Conservation (phyloP, 2,888 invertebrate species). For the Aphodius sticticus region DNA sequence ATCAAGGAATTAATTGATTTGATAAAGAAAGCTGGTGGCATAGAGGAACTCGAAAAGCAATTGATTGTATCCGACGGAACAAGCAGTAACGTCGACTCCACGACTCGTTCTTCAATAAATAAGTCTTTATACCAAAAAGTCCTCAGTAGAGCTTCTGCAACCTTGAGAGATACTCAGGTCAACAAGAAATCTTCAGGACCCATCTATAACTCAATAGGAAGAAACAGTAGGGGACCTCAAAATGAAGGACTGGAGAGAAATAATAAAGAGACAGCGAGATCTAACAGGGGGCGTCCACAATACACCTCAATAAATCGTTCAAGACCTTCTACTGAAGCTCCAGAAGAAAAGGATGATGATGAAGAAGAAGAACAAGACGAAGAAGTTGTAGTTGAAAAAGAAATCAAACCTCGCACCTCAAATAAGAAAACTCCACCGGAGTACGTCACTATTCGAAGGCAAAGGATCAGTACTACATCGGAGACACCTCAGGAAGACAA, state of each 20-base stretch:
- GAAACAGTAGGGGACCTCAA: constrained; percentile 69
- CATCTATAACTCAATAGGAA: constrained; percentile 58
- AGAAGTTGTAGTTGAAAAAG: constrained; percentile 40
- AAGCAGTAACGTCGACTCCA: constrained; percentile 59
- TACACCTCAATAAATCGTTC: constrained; percentile 56
- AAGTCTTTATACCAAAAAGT: constrained; percentile 81
- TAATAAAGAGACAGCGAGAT: constrained; percentile 39
- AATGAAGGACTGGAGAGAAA: constrained; percentile 61
- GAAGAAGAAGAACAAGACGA: constrained; percentile 47
- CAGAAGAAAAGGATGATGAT: constrained; percentile 47
- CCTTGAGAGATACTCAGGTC: constrained; percentile 32
- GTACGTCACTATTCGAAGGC: constrained; percentile 73
- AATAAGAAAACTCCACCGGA: constrained; percentile 59
- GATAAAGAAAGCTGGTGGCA: constrained; percentile 86
- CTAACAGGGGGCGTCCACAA: constrained; percentile 60
- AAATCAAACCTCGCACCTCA: constrained; percentile 48
- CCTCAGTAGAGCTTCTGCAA: constrained; percentile 59
- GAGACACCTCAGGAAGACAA: constrained; percentile 42
- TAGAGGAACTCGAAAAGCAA: constrained; percentile 86
- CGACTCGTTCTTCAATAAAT: constrained; percentile 74
- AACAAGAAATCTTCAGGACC: constrained; percentile 15
- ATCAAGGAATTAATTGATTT: constrained; percentile 85
- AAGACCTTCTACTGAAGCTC: constrained; percentile 50
- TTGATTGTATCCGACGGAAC: constrained; percentile 66
- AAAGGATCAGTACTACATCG: constrained; percentile 62